A percentile compares a stretch with the other conserved stretches of the same genome.
phyloP scores from a whole-genome alignment of 2,888 invertebrate genomes.

The Gibbula magus region DNA sequence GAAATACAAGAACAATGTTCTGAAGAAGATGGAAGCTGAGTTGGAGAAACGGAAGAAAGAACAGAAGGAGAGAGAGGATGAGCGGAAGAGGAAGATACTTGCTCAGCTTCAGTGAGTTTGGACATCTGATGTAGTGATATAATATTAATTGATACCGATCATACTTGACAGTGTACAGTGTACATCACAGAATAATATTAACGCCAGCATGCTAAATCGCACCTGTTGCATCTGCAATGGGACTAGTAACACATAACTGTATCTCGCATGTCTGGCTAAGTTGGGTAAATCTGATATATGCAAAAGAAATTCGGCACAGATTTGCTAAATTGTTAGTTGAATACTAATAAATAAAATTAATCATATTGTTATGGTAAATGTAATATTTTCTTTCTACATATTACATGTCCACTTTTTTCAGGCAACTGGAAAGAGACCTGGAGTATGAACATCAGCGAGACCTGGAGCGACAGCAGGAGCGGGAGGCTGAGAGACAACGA shows the following conservation, averaged over 20 bases:
- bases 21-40: constrained; percentile 63
- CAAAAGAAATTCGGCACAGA: too few relatives aligned
- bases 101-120: constrained; percentile 57
- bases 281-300: too few relatives aligned
- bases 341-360: neutral
- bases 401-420: constrained; percentile 32
- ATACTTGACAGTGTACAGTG: too few relatives aligned
- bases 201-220: too few relatives aligned
- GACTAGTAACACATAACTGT: too few relatives aligned
- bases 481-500: constrained; percentile 62
- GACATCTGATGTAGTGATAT: neutral
- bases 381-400: neutral
- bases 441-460: constrained; percentile 65
- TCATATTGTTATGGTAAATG: neutral
- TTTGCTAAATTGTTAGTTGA: too few relatives aligned
- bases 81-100: constrained; percentile 57
- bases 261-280: too few relatives aligned
- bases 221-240: too few relatives aligned
- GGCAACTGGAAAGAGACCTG: constrained; percentile 63
- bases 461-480: constrained; percentile 58
- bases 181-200: too few relatives aligned
- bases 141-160: too few relatives aligned
- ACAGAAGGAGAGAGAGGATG: constrained; percentile 59
- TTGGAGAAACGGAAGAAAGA: constrained; percentile 61
- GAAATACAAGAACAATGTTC: constrained; percentile 55